Conservation (phyloP, 2,113 vertebrate genomes). For the Myodes glareolus region DNA sequence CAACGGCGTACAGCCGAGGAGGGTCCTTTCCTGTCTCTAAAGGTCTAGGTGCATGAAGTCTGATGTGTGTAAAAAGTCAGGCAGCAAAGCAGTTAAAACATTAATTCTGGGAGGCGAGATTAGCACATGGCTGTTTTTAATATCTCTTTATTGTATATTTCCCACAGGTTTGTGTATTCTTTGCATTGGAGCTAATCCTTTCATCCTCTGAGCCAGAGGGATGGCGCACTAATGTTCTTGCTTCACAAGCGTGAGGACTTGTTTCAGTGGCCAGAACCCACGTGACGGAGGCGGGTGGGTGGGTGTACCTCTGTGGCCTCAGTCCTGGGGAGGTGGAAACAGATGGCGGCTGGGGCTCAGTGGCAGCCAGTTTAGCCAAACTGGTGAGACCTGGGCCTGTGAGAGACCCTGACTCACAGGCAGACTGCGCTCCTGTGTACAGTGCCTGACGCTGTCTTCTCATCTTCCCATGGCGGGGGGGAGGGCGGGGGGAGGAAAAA, state of each 20-base stretch:
- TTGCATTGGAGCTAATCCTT: not conserved
- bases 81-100: constrained; percentile 21
- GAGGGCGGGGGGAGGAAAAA: not conserved
- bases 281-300: not conserved
- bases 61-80: not conserved
- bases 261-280: not conserved
- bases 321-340: not conserved
- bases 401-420: not conserved
- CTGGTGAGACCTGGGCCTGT: not conserved
- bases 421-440: not conserved
- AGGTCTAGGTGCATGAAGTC: not conserved
- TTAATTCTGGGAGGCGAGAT: constrained; percentile 21
- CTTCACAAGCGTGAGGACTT: no score
- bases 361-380: not conserved
- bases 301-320: not conserved
- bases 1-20: not conserved
- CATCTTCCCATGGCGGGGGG: not conserved
- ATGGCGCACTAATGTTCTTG: not conserved
- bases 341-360: not conserved
- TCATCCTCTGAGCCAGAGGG: not conserved
- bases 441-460: not conserved
- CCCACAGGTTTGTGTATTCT: not conserved
- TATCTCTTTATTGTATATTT: not conserved
- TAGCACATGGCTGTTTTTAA: not conserved
- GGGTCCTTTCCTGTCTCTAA: not conserved